Base-by-base conservation (phyloP, 2,113 vertebrate genomes). In the Sarotherodon lohbergeri region DNA sequence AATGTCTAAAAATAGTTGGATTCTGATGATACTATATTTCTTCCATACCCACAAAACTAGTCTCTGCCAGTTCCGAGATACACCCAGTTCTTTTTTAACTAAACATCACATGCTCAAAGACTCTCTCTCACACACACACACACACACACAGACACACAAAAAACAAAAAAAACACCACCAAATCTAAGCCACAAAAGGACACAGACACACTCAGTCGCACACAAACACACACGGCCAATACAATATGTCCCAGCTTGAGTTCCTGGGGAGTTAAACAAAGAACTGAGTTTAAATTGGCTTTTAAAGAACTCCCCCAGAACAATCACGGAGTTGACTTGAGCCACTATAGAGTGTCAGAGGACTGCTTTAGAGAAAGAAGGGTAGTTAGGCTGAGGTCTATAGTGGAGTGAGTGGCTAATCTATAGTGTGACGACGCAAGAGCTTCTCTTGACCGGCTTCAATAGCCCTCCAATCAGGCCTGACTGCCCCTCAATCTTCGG, bases 221-320 rank as follows among this genome's bases (percentile, higher is more conserved):
- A 73, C 80, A 61, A 59, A 80, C 63, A 87, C 84, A 86, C 84
- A 83, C 48, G 85, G 10, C 61, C 83, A 85, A 86, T 86, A 86
- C 84, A 86, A 90, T 83, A 82, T 52, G 57, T 80, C 89, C 90
- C 81, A 83, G 88, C 88, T 92, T 63, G 84, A 91, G 86, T 86
- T 93, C 86, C 91, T 88, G 82, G 71, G 89, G 89, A 91, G 93
- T 91, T 93, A 95, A 92, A 95, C 94, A 94, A 95, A 95, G 84
- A 89, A 85, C 80, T 68, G 84, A 84, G 87, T 91, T 85, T 91
- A 94, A 95, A 95, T 94, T 95, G 93, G 86, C 88, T 95, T 94
- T 94, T 95, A 93, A 94, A 92, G 89, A 95, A 92, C 92, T 95
- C 89, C 61, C 36, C 86, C 41, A 43, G 86, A 76, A 93, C 93